phyloP scores from a whole-genome alignment of 2,113 vertebrate genomes.

The Pseudonaja textilis region DNA sequence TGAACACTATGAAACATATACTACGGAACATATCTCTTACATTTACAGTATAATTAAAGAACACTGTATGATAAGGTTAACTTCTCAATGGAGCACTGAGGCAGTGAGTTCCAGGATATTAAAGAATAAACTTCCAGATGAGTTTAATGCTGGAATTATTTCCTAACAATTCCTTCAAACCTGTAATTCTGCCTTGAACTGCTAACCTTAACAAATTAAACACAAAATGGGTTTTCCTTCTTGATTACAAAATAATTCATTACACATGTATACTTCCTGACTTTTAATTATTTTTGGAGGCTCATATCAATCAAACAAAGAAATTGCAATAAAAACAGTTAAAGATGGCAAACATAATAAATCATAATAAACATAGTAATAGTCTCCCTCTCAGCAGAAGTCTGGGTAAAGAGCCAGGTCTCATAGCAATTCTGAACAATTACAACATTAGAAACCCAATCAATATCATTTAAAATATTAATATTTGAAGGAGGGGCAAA shows the following conservation, averaged over 20 bases:
- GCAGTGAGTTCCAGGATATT: neutral
- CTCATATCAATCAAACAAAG: neutral
- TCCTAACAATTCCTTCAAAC: slow-evolving; percentile 3
- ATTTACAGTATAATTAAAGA: neutral
- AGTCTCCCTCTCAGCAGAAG: neutral
- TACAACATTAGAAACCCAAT: neutral
- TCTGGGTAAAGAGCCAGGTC: neutral
- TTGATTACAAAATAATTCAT: neutral
- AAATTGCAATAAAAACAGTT: neutral
- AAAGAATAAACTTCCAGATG: neutral
- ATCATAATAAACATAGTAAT: neutral
- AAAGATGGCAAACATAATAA: neutral
- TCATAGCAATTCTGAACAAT: neutral
- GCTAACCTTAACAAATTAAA: neutral
- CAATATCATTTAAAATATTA: neutral
- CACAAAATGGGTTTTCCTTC: neutral
- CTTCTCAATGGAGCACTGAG: neutral
- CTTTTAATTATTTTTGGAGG: neutral
- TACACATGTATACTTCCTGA: neutral
- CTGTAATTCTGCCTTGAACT: neutral
- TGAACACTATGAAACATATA: neutral
- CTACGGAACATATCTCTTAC: neutral
- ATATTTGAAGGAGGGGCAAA: accelerated
- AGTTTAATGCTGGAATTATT: neutral
- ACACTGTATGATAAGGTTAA: neutral